Percentiles rank a stretch among this genome's conserved stretches.
Evolutionary conservation across 2,113 vertebrate species (phyloP).

Genomic region (Xerus inauris): DNA sequence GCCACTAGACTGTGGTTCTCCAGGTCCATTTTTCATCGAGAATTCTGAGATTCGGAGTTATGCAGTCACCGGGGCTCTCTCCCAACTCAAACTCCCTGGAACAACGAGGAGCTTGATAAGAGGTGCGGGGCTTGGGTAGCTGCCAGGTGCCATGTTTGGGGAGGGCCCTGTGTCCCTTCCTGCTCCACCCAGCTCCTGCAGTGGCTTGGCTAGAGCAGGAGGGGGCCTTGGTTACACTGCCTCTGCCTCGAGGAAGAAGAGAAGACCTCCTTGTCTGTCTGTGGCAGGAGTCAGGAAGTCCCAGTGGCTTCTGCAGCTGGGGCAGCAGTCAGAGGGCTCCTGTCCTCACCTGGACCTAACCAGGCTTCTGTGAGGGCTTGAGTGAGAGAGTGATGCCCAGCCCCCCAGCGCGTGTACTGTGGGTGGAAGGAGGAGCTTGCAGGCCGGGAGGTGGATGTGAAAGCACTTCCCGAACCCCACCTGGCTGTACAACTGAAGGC

Average conservation of each 20-base stretch:
- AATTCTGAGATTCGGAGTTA: not conserved
- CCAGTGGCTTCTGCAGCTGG: not conserved
- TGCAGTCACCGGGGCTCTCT: not conserved
- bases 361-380: not conserved
- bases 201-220: not conserved
- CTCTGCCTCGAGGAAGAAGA: not conserved
- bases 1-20: not conserved
- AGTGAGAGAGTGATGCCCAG: too few species aligned
- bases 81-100: not conserved
- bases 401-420: not conserved
- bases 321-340: not conserved
- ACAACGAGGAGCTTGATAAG: not conserved
- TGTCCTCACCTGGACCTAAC: not conserved
- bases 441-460: not conserved
- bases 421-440: not conserved
- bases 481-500: fast-evolving
- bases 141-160: not conserved
- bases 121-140: conserved; percentile 37
- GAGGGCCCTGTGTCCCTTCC: not conserved
- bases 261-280: not conserved
- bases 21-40: not conserved
- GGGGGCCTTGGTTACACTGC: fast-evolving
- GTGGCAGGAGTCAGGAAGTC: not conserved
- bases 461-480: too few species aligned
- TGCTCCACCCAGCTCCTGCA: not conserved